phyloP scores from a whole-genome alignment of 2,113 vertebrate genomes.

The Pantherophis guttatus region DNA sequence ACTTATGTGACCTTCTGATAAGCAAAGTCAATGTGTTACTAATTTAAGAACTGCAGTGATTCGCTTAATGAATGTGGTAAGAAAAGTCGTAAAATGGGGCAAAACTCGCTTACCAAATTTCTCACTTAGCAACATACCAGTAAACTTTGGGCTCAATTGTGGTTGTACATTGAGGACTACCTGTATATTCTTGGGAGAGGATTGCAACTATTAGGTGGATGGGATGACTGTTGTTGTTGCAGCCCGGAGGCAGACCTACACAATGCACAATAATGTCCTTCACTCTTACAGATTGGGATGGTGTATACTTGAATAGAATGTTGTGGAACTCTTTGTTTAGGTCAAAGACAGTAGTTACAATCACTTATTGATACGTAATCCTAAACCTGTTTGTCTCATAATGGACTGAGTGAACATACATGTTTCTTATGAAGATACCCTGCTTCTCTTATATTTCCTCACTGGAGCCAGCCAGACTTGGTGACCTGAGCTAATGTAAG shows the following conservation, averaged over 20 bases:
- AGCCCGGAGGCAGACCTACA: background rate
- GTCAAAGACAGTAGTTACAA: background rate
- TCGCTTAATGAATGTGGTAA: no score
- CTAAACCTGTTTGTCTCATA: background rate
- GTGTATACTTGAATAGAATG: background rate
- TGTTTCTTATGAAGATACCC: background rate
- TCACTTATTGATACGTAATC: background rate
- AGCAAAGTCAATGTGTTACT: no score
- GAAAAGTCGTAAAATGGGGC: no score
- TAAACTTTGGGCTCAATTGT: no score
- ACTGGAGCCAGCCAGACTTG: no score
- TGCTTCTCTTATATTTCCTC: background rate
- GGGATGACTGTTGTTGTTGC: background rate
- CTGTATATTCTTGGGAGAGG: background rate
- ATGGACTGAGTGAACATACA: background rate
- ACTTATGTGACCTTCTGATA: no score
- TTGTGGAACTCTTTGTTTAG: background rate
- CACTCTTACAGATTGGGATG: background rate
- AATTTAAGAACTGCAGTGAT: no score
- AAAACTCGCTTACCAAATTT: no score
- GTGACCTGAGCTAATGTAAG: background rate
- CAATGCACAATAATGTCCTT: background rate
- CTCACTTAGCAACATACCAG: no score
- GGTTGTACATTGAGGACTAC: no score
- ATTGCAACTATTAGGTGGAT: fast-evolving